Conservation (phyloP, 1,140 invertebrate species). For the Macrobrachium nipponense region DNA sequence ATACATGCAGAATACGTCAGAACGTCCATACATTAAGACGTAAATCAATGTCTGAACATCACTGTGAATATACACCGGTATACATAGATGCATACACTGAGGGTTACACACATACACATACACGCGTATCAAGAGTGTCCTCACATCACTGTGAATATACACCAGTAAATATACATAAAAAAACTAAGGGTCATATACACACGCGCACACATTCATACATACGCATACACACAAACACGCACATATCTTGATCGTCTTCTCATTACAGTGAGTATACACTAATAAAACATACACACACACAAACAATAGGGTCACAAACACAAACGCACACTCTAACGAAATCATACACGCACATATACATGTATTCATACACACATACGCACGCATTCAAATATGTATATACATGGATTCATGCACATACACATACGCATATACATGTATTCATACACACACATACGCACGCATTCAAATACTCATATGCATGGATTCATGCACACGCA, state of each 20-base stretch:
- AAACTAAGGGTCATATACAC: background rate
- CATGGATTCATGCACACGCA: slow-evolving; percentile 21
- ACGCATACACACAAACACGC: background rate
- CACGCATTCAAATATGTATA: background rate
- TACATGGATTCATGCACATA: slow-evolving; percentile 6
- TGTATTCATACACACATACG: background rate
- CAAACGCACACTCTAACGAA: background rate
- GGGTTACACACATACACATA: no score
- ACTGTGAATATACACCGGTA: no score
- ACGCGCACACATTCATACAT: background rate
- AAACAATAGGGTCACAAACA: background rate
- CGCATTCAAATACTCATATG: slow-evolving; percentile 25
- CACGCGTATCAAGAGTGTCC: no score
- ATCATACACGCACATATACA: background rate
- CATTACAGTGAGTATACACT: no score
- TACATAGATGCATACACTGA: no score
- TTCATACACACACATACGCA: slow-evolving; percentile 32
- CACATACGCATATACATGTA: slow-evolving; percentile 12
- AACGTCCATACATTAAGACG: no score
- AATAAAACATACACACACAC: background rate
- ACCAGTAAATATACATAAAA: background rate
- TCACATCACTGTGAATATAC: background rate
- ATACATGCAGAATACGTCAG: no score
- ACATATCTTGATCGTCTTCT: no score
- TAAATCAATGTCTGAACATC: no score